A percentile compares a stretch with the other conserved stretches of the same genome.
Evolutionary conservation across 2,888 invertebrate genomes (phyloP).

Genomic region (Hedya salicella): DNA sequence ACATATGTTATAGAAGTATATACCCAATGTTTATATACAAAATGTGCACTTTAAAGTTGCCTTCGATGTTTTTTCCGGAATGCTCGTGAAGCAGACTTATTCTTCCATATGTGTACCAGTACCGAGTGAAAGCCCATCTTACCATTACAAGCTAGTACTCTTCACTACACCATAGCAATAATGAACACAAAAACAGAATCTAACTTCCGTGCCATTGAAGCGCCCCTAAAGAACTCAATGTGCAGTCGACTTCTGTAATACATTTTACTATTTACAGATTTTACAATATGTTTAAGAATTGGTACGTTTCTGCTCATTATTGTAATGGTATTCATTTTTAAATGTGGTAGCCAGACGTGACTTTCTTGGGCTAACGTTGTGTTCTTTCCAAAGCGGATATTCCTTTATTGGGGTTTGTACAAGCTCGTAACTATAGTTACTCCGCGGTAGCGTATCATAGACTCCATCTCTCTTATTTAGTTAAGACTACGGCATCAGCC

Average conservation of each 20-base stretch:
- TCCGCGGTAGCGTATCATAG: constrained; percentile 13
- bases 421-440: constrained; percentile 17
- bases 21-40: constrained; percentile 63
- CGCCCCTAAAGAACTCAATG: constrained; percentile 7
- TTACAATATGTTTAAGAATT: neutral
- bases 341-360: constrained; percentile 17
- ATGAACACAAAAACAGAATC: no score
- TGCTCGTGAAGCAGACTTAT: constrained; percentile 47
- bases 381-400: constrained; percentile 15
- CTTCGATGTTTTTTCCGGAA: constrained; percentile 61
- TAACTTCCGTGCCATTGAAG: neutral
- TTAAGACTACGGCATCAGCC: constrained; percentile 31
- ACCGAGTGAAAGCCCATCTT: constrained; percentile 20
- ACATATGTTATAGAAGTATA: constrained; percentile 55
- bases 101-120: constrained; percentile 26
- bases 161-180: neutral
- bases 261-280: constrained; percentile 10
- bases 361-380: constrained; percentile 11
- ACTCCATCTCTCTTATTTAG: constrained; percentile 24
- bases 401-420: constrained; percentile 11
- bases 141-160: constrained; percentile 36
- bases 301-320: no score
- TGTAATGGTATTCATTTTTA: neutral
- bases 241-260: neutral
- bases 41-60: constrained; percentile 67